Evolutionary conservation across 2,113 vertebrate genomes (phyloP).

Genomic region (Bubalus kerabau): DNA sequence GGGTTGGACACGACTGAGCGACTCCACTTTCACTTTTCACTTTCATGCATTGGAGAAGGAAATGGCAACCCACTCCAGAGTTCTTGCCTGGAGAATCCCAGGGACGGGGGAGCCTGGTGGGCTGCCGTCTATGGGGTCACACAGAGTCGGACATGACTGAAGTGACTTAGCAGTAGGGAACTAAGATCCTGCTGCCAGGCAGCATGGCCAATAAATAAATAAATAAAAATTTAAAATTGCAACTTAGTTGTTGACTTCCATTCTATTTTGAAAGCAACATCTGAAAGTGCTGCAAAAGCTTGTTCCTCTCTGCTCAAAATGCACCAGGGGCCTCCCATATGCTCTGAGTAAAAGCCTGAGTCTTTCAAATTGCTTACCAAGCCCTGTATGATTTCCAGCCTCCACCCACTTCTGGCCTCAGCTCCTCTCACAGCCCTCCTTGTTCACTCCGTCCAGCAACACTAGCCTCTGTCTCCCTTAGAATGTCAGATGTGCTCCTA

Average conservation of each 20-base stretch:
- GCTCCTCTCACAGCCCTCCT: not conserved
- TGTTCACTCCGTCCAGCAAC: not conserved
- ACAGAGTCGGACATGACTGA: no score
- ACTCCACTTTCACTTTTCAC: no score
- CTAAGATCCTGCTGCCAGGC: not conserved
- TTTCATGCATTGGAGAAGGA: no score
- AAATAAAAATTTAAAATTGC: not conserved
- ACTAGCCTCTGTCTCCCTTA: not conserved
- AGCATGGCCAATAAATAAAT: not conserved
- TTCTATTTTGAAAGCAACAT: not conserved
- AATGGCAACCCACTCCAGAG: no score
- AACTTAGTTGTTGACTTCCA: not conserved
- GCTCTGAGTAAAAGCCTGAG: not conserved
- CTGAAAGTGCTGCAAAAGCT: not conserved
- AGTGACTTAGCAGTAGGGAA: not conserved
- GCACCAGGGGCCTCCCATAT: not conserved
- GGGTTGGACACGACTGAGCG: no score
- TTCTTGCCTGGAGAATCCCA: no score
- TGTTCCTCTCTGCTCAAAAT: not conserved
- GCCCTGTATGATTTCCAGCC: not conserved
- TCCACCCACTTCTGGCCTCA: not conserved
- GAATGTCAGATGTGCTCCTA: not conserved
- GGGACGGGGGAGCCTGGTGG: no score
- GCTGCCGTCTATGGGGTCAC: no score
- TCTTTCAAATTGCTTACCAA: not conserved